Percentiles rank a stretch among this genome's conserved stretches.
These are phyloP conservation scores for Lordiphosa stackelbergi DNA, from an alignment of 1,140 invertebrate genomes.

Conservation along the genomic window DNA sequence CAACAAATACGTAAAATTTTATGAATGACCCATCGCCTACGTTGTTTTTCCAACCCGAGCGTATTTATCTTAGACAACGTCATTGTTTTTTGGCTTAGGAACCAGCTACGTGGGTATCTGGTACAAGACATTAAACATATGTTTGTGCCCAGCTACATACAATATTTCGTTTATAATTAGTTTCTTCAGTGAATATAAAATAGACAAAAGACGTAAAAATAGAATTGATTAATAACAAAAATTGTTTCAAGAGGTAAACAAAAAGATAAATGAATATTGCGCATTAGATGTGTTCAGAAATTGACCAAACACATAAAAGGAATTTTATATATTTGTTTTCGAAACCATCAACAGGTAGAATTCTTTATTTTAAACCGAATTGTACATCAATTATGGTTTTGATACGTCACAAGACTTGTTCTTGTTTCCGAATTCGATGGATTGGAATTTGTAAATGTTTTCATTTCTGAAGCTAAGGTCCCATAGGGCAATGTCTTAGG, in stretches of 20 bases:
- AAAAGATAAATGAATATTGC: slow-evolving; percentile 20
- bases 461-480: too few relatives aligned
- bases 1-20: slow-evolving; percentile 6
- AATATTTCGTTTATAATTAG: slow-evolving; percentile 62
- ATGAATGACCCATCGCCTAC: slow-evolving; percentile 7
- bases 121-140: slow-evolving; percentile 54
- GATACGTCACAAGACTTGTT: too few relatives aligned
- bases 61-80: slow-evolving; percentile 51
- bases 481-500: too few relatives aligned
- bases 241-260: slow-evolving; percentile 34
- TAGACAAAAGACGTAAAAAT: slow-evolving; percentile 45
- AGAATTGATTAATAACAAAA: slow-evolving; percentile 42
- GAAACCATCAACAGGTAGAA: too few relatives aligned
- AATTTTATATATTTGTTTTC: too few relatives aligned
- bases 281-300: neutral
- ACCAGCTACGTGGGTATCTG: slow-evolving; percentile 15
- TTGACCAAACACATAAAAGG: too few relatives aligned
- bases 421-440: too few relatives aligned
- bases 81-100: slow-evolving; percentile 50
- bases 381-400: too few relatives aligned
- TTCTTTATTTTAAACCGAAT: too few relatives aligned
- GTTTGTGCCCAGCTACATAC: slow-evolving; percentile 19
- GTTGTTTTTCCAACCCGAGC: slow-evolving; percentile 20
- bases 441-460: too few relatives aligned
- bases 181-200: slow-evolving; percentile 41